Conservation (phyloP, 2,797 vertebrate genomes). For the Chanos chanos region DNA sequence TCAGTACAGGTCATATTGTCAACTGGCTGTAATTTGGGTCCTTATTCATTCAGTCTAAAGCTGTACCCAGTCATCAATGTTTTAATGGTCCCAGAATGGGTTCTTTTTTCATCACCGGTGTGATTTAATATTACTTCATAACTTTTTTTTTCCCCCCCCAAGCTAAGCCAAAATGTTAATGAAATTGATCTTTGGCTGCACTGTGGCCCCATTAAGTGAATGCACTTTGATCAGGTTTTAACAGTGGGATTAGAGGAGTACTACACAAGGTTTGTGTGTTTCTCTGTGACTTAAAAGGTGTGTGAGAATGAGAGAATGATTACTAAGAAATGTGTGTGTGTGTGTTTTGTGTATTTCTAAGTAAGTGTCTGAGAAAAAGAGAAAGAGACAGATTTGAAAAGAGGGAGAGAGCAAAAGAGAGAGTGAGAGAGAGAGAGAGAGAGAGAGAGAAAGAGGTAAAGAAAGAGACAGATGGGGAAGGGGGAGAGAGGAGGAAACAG, state of each 20-base stretch:
- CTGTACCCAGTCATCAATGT: slow-evolving; percentile 27
- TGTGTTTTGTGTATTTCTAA: slow-evolving; percentile 1
- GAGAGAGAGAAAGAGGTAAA: no score
- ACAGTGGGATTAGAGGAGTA: slow-evolving; percentile 35
- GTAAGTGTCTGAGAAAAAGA: neutral
- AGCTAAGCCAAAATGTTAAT: slow-evolving; percentile 51
- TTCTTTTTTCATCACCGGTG: slow-evolving; percentile 37
- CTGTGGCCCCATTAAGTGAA: slow-evolving; percentile 44
- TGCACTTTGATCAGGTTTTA: slow-evolving; percentile 33
- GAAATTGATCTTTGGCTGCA: slow-evolving; percentile 49
- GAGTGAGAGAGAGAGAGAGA: no score
- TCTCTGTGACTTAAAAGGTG: neutral
- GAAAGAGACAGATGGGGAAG: neutral
- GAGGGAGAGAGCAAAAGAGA: neutral
- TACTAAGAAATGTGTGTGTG: neutral
- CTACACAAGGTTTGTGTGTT: no score
- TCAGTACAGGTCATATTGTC: slow-evolving; percentile 5
- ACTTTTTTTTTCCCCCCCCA: slow-evolving; percentile 27
- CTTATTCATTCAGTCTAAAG: neutral
- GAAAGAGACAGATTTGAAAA: neutral
- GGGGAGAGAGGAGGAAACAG: neutral
- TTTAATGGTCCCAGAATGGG: slow-evolving; percentile 34
- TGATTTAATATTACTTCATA: slow-evolving; percentile 46
- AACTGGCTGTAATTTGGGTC: slow-evolving; percentile 8
- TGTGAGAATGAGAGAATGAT: neutral